Evolutionary conservation across 2,888 invertebrate species (phyloP), one percentile per base, ranked within the genome.

Genomic region (Stenichneumon culpator): DNA sequence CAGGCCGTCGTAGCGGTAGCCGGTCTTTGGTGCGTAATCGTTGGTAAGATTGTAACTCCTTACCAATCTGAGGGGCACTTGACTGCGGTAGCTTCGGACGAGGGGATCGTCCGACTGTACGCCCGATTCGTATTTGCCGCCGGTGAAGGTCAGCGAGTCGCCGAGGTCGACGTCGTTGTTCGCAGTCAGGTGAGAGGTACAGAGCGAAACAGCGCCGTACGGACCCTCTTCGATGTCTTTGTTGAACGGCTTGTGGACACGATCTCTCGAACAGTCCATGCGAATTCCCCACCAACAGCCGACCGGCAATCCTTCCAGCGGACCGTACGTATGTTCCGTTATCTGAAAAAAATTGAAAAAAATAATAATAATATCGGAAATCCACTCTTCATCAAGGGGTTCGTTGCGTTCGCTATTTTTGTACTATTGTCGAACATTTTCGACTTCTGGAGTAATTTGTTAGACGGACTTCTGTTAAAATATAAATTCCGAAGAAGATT

Each of bases 251-350:
- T 88, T 89, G 54, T 94, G 94, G 32, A 93, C 89, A 9, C 88
- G 87, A 70, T 93, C 92, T n/a, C 93, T 88, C 0, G 93, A 91
- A 77, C 93, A 93, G 75, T 94, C 93, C 91, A 93, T 92, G 28
- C 93, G 92, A 67, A 93, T 93, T 25, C 93, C 93, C 93, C 94
- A 94, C 94, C 94, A 94, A 1, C 91, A 91, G 50, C 93, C 93
- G 0, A 92, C 84, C 67, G 91, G 90, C 82, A 91, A 92, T 52
- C 89, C 89, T 6, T 87, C 60, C 22, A 93, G 73, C 0, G 91
- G 90, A 3, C 94, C 94, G 65, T 94, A 94, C 6, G 85, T 87
- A 36, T 87, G 86, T 16, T 87, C 90, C 44, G 74, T 81, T 36
- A 89, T 81, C 90, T 91, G 63, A 9, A 60, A 79, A 75, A 47